Evolutionary conservation across 2,113 vertebrate species (phyloP).

Genomic region (Mesembrinibis cayennensis): DNA sequence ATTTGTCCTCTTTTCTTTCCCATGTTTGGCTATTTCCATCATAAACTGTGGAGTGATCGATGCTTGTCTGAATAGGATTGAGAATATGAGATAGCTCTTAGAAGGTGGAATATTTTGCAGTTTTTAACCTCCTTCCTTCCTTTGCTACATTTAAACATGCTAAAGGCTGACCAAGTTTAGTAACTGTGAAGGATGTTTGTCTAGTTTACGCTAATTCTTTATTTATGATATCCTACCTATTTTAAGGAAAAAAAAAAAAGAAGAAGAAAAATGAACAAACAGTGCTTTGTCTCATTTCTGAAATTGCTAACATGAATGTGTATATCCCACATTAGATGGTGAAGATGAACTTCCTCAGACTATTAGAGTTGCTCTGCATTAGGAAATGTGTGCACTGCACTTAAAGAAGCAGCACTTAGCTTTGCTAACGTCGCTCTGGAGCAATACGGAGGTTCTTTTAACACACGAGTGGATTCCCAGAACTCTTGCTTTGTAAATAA

Average conservation of each 20-base stretch:
- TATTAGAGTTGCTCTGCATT: background rate
- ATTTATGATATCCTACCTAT: background rate
- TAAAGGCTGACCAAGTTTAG: background rate
- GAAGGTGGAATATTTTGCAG: background rate
- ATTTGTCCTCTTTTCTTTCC: background rate
- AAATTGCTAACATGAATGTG: background rate
- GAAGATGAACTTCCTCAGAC: background rate
- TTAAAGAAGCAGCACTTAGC: constrained; percentile 38
- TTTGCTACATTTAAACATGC: background rate
- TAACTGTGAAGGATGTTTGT: background rate
- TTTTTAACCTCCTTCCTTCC: background rate
- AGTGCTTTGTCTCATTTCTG: background rate
- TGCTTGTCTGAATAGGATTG: background rate
- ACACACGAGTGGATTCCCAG: constrained; percentile 30
- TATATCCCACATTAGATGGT: background rate
- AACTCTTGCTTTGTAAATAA: constrained; percentile 62
- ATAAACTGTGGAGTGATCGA: background rate
- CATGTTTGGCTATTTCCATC: background rate
- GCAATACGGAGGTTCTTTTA: background rate
- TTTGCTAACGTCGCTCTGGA: background rate
- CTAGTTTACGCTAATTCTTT: background rate
- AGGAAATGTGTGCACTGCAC: background rate
- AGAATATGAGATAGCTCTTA: background rate
- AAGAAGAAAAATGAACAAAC: background rate
- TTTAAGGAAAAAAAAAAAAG: background rate